Conservation (phyloP, 2,797 vertebrate genomes). For the Hippopotamyrus pictus region DNA sequence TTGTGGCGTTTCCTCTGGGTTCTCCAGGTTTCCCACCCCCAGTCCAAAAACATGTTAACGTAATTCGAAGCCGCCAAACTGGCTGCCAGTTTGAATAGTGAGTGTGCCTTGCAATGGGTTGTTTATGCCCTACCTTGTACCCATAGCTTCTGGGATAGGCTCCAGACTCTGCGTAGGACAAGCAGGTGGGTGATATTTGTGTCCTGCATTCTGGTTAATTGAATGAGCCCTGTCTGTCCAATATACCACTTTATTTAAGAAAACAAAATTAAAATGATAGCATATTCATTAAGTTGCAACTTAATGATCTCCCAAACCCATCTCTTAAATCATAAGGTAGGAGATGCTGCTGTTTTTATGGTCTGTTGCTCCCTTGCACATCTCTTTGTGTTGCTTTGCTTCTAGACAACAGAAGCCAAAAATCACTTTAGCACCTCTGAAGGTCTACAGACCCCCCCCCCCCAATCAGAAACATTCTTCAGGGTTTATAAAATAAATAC, state of each 20-base stretch:
- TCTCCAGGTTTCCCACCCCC: background rate
- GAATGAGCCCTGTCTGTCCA: background rate
- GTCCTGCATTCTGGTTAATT: background rate
- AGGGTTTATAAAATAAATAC: constrained; percentile 25
- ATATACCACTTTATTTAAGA: background rate
- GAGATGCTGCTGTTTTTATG: background rate
- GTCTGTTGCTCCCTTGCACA: background rate
- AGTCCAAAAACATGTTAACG: background rate
- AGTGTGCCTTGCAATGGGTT: background rate
- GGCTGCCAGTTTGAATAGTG: background rate
- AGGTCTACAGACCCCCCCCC: background rate
- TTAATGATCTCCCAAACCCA: background rate
- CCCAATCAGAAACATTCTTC: background rate
- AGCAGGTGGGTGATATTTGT: background rate
- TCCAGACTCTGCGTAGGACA: background rate
- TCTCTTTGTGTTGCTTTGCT: background rate
- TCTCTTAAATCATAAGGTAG: background rate
- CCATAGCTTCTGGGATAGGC: background rate
- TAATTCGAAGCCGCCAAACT: background rate
- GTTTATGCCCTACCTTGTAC: background rate
- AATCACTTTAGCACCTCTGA: background rate
- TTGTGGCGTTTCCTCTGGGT: background rate
- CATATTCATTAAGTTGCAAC: background rate
- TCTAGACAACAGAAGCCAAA: background rate
- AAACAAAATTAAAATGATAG: background rate